Base-by-base conservation (phyloP, 1,140 invertebrate genomes). In the Achroia grisella region DNA sequence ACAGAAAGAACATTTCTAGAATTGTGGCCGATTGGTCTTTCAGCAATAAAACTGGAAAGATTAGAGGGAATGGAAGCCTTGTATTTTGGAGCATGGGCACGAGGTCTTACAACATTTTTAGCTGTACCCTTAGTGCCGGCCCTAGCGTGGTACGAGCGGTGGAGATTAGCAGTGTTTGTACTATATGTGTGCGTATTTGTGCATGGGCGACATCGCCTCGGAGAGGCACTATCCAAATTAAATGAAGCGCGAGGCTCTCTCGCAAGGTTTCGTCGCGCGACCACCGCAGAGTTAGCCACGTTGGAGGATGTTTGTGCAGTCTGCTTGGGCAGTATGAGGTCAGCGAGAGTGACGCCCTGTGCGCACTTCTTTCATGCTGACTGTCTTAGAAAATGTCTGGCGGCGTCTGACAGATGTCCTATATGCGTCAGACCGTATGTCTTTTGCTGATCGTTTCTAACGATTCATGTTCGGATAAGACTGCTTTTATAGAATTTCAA, bases 271-370 rank as follows among this genome's bases (percentile, higher is more conserved):
- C 74, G 92, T 30, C 83, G 88, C 27, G 93, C 92, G 1, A 91
- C 89, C 0, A 28, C 56, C 1, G 88, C 91, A 8, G 93, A 94
- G 60, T 86, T 94, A 10, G 78, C 86, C 3, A 88, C 87, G 28
- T 88, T 91, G 41, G 92, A 94, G 52, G 93, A 94, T 60, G 91
- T 93, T 1, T 94, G 93, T 70, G 90, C 92, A 1, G 91, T 94
- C 10, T 94, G 93, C 61, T 80, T 94, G 8, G 90, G 88, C 47
- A 62, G 75, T 1, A 93, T 93, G 92, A 87, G 80, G 35, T 88
- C 87, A 10, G 92, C 92, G 0, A 81, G 92, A 10, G 87, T 93
- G 0, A 94, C 93, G 1, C 92, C 92, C 0, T 94, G 93, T 62
- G 90, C 91, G 34, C 93, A 94, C 64, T 87, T 92, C 58, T 94